Evolutionary conservation across 2,113 vertebrate species (phyloP).

Genomic region (Epinephelus moara): DNA sequence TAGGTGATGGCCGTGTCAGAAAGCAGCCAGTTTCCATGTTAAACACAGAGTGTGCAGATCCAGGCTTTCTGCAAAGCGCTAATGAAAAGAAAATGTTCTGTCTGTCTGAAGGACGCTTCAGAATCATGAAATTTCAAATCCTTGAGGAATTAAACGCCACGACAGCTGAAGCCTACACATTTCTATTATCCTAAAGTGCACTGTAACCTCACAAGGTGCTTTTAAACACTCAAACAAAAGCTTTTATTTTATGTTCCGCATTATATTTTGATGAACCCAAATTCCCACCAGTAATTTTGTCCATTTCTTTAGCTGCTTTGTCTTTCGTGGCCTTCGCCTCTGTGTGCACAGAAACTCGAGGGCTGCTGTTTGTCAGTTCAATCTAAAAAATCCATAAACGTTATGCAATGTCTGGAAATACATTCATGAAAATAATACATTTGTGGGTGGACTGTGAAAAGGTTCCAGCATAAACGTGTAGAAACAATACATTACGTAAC

Average conservation of each 20-base stretch:
- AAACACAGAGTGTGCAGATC: conserved; percentile 2
- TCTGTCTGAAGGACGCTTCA: conserved; percentile 40
- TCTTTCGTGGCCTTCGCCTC: conserved; percentile 12
- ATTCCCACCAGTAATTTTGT: neutral
- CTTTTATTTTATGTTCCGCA: conserved; percentile 1
- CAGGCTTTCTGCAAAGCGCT: conserved; percentile 5
- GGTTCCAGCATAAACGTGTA: conserved; percentile 50
- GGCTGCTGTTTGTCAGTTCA: conserved; percentile 51
- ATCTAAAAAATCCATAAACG: conserved; percentile 64
- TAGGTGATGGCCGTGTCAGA: conserved; percentile 16
- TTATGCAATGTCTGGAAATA: conserved; percentile 76
- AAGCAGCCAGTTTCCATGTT: conserved; percentile 1
- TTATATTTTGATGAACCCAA: conserved; percentile 3
- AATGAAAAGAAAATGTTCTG: conserved; percentile 12
- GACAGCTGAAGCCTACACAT: conserved; percentile 12
- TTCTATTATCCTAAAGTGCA: conserved; percentile 10
- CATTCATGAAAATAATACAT: conserved; percentile 76
- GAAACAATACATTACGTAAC: conserved; percentile 73
- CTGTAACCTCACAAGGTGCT: neutral
- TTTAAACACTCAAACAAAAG: conserved; percentile 1
- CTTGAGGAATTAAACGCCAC: conserved; percentile 5
- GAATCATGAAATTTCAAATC: conserved; percentile 22
- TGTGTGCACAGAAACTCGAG: conserved; percentile 33
- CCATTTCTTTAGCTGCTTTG: neutral
- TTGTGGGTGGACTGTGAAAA: conserved; percentile 76